Evolutionary conservation across 1,140 invertebrate genomes (phyloP).

Genomic region (Brachionus koreanus): DNA sequence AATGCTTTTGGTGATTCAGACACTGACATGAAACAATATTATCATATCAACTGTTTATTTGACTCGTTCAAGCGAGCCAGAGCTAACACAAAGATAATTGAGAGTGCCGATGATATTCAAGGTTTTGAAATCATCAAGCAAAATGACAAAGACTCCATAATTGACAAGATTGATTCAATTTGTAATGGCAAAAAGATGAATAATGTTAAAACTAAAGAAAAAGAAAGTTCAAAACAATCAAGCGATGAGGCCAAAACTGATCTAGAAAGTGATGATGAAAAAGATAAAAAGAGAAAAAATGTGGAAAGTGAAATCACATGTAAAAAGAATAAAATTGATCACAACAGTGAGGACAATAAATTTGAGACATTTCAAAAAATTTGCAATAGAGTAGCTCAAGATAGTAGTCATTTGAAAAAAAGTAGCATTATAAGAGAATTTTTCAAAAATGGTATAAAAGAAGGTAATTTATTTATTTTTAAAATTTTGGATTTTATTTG

Average conservation of each 20-base stretch:
- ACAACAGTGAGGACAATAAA: conserved; percentile 64
- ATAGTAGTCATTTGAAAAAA: conserved; percentile 75
- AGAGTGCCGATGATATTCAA: conserved; percentile 71
- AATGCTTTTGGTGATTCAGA: conserved; percentile 70
- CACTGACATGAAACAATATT: conserved; percentile 81
- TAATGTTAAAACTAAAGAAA: background rate
- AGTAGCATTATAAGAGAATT: conserved; percentile 70
- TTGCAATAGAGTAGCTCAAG: conserved; percentile 71
- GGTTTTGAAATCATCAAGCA: conserved; percentile 68
- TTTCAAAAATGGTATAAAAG: conserved; percentile 55
- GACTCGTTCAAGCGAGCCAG: conserved; percentile 72
- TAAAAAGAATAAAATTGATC: background rate
- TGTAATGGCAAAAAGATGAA: conserved; percentile 46
- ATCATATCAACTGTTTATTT: conserved; percentile 75
- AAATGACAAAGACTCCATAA: conserved; percentile 67
- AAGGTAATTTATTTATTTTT: background rate
- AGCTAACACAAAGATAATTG: conserved; percentile 74
- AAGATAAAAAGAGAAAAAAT: background rate
- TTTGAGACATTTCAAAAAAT: conserved; percentile 74
- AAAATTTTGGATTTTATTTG: too few species aligned
- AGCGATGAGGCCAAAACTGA: background rate
- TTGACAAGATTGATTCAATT: conserved; percentile 57
- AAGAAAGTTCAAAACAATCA: background rate
- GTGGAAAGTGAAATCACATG: background rate
- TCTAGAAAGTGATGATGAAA: conserved; percentile 36